A percentile compares a stretch with the other conserved stretches of the same genome.
Evolutionary conservation across 2,797 vertebrate genomes (phyloP).

Genomic region (Vireo griseus): DNA sequence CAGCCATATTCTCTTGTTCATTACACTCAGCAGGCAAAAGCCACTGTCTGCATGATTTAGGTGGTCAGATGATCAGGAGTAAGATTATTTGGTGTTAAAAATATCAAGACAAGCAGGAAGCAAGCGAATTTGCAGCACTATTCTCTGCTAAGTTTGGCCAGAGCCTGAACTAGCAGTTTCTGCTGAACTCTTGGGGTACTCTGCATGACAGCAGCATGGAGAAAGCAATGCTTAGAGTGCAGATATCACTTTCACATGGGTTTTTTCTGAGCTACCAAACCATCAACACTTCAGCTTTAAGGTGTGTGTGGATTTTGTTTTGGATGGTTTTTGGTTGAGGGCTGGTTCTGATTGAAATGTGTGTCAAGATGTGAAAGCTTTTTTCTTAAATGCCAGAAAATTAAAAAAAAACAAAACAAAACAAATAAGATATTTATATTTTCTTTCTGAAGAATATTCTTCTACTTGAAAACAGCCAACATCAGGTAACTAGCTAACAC

Average conservation of each 20-base stretch:
- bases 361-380: not conserved
- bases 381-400: not conserved
- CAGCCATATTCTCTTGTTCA: not conserved
- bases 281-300: not conserved
- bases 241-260: not conserved
- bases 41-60: not conserved
- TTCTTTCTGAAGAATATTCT: not conserved
- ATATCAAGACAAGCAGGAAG: not conserved
- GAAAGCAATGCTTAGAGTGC: not conserved
- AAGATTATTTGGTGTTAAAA: not conserved
- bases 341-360: not conserved
- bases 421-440: not conserved
- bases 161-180: not conserved
- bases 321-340: accelerated
- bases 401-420: not conserved
- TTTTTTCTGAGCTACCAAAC: not conserved
- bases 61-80: not conserved
- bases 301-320: not conserved
- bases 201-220: not conserved
- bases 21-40: not conserved
- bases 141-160: not conserved
- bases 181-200: not conserved
- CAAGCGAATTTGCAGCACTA: not conserved
- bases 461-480: not conserved
- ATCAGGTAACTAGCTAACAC: not conserved